Conservation (phyloP, 2,113 vertebrate species). For the Mus pahari region DNA sequence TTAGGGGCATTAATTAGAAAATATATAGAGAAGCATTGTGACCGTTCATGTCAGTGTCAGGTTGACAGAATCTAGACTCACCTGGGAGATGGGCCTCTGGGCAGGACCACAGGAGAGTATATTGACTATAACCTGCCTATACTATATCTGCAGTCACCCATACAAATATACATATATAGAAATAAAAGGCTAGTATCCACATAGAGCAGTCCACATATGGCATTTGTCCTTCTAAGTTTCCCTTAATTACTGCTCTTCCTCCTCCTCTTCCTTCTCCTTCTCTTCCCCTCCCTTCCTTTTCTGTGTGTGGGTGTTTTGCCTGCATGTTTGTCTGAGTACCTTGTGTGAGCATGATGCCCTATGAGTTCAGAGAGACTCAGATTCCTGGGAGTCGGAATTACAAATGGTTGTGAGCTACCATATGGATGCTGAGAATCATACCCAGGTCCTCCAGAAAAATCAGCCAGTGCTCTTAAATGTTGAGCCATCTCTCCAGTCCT, state of each 20-base stretch:
- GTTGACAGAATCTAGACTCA: neutral
- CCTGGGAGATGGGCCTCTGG: neutral
- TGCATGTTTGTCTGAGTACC: neutral
- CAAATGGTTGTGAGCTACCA: neutral
- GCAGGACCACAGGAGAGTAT: neutral
- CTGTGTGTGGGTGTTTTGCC: no score
- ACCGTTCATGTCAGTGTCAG: neutral
- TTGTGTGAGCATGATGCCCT: neutral
- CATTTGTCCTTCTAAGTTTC: neutral
- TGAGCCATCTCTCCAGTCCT: neutral
- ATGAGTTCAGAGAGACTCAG: neutral
- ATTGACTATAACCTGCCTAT: neutral
- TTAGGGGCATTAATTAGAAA: slow-evolving; percentile 21
- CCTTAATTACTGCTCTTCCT: neutral
- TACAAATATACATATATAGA: neutral
- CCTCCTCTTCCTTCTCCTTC: no score
- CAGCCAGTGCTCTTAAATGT: neutral
- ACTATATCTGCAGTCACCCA: neutral
- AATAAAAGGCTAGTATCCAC: neutral
- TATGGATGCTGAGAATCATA: neutral
- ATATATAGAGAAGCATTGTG: neutral
- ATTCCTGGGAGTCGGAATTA: no score
- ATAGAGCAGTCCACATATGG: neutral
- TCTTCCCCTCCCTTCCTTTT: no score
- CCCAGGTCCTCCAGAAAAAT: neutral